phyloP scores from a whole-genome alignment of 2,797 vertebrate genomes.

The Sylvia borin region DNA sequence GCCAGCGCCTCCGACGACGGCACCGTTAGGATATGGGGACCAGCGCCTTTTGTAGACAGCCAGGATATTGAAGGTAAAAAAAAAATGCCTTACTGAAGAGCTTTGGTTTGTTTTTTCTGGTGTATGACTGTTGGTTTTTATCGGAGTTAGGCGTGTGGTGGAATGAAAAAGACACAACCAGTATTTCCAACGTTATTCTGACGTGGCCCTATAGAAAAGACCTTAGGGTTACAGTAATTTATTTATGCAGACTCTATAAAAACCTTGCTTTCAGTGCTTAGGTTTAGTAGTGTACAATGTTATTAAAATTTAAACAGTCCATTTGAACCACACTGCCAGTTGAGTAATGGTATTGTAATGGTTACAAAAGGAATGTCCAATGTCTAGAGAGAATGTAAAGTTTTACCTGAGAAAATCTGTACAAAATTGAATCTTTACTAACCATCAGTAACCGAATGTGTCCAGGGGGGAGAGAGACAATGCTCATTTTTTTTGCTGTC shows the following conservation, averaged over 20 bases:
- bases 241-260: not conserved
- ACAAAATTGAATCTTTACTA: not conserved
- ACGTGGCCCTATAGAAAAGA: not conserved
- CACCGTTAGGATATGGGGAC: slow-evolving; percentile 98
- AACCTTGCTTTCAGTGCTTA: not conserved
- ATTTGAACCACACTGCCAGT: not conserved
- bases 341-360: not conserved
- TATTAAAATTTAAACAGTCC: not conserved
- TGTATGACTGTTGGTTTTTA: not conserved
- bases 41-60: slow-evolving; percentile 91
- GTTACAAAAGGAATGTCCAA: not conserved
- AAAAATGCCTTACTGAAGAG: not conserved
- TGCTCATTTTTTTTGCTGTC: not conserved
- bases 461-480: not conserved
- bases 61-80: slow-evolving; percentile 91
- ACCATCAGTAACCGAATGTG: not conserved
- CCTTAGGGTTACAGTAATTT: not conserved
- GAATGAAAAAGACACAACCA: not conserved
- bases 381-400: not conserved
- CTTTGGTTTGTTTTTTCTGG: not conserved
- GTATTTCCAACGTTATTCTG: not conserved
- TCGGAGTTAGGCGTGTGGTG: not conserved
- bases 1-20: slow-evolving; percentile 98
- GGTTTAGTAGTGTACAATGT: not conserved
- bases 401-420: not conserved